phyloP scores from a whole-genome alignment of 2,113 vertebrate genomes.

The Neodon shergylaensis region DNA sequence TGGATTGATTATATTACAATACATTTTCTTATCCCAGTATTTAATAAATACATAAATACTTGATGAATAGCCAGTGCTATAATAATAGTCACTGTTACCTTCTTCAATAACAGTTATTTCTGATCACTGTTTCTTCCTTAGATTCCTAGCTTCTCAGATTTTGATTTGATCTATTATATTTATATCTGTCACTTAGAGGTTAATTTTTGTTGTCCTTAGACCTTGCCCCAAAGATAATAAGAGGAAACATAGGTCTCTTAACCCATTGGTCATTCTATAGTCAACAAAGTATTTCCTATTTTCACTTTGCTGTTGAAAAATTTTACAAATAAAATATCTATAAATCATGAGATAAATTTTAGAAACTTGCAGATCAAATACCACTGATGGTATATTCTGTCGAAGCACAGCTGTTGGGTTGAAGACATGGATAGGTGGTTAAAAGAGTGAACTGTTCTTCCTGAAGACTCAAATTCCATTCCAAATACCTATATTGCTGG shows the following conservation, averaged over 20 bases:
- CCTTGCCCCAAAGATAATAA: neutral
- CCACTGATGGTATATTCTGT: conserved; percentile 35
- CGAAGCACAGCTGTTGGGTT: conserved; percentile 34
- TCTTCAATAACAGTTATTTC: conserved; percentile 27
- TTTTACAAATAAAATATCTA: conserved; percentile 55
- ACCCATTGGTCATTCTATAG: neutral
- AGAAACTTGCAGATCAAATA: conserved; percentile 38
- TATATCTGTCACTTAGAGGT: neutral
- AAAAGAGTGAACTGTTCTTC: neutral
- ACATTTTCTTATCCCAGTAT: neutral
- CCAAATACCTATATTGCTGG: neutral
- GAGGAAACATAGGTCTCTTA: neutral
- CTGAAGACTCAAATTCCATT: neutral
- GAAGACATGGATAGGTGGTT: neutral
- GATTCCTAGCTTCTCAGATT: neutral
- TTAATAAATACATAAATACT: neutral
- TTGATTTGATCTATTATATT: neutral
- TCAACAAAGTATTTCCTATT: neutral
- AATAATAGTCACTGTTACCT: neutral
- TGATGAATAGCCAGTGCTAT: neutral
- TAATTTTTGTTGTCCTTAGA: neutral
- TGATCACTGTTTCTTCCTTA: neutral
- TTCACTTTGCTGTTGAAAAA: neutral
- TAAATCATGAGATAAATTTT: conserved; percentile 2
- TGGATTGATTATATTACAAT: neutral